Base-by-base conservation (phyloP, 1,140 invertebrate genomes). In the Bombus breviceps region DNA sequence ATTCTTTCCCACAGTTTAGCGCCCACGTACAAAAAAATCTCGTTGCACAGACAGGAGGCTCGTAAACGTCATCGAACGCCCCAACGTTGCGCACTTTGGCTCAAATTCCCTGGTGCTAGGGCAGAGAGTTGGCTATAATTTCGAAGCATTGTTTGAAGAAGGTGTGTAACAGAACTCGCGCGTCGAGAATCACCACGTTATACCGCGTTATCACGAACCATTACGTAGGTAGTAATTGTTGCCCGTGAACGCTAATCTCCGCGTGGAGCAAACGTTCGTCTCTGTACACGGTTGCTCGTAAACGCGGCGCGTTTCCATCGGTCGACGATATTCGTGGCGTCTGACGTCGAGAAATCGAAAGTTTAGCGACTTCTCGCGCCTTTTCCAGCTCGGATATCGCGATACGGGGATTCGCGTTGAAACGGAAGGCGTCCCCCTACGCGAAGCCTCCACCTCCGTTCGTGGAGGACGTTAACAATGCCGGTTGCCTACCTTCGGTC, bases 381-480 rank as follows among this genome's bases (percentile, higher is more conserved):
- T 82, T 74, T 74, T 64, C 32, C n/a, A 73, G 47, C 28, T 22
- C 47, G 18, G 18, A 22, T 59, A n/a, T 34, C 41, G 39, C 64
- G 75, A 32, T 18, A 25, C 66, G 15, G 47, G 47, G 73, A 82
- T 86, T 77, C 77, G 75, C 73, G 53, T 62, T 53, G 64, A 76
- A 66, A 75, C 74, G 71, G 71, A 39, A 82, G 80, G 57, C 86
- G 64, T 62, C 62, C 80, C 73, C 69, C 78, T 72, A 66, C 64
- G 85, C 64, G 76, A 57, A 25, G 47, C 53, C n/a, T 68, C 68
- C 86, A 75, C 76, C 71, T 84, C 62, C 86, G 71, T 77, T 34
- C 41, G 62, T 68, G 18, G 69, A 57, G 72, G 59, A 72, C 64
- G 77, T 88, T 88, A 89, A 88, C 82, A 69, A 88, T 53, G 69